Evolutionary conservation across 1,140 invertebrate species (phyloP).

Genomic region (Leptopilina clavipes): DNA sequence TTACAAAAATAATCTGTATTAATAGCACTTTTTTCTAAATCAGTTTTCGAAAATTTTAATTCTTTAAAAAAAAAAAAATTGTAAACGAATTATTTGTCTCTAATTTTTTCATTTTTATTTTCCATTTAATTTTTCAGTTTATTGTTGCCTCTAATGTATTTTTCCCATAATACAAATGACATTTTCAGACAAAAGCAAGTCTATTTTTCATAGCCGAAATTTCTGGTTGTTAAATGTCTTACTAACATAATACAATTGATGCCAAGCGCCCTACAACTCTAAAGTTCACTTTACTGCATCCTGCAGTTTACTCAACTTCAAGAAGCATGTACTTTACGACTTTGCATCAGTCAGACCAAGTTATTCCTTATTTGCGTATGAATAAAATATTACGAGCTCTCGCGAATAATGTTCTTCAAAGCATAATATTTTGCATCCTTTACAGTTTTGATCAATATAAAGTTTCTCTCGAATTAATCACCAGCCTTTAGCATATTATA

Average conservation of each 20-base stretch:
- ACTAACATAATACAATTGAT: slow-evolving; percentile 18
- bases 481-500: neutral
- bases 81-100: too few species aligned
- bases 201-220: neutral
- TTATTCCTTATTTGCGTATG: slow-evolving; percentile 24
- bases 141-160: too few species aligned
- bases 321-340: slow-evolving; percentile 25
- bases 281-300: slow-evolving; percentile 23
- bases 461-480: neutral
- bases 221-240: neutral
- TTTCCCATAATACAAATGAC: too few species aligned
- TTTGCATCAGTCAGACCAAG: slow-evolving; percentile 25
- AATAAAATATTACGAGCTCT: slow-evolving; percentile 24
- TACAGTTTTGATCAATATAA: neutral
- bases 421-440: slow-evolving; percentile 22
- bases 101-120: too few species aligned
- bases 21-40: too few species aligned
- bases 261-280: neutral
- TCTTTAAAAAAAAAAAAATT: too few species aligned
- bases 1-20: too few species aligned
- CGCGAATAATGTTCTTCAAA: slow-evolving; percentile 11
- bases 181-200: neutral
- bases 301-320: slow-evolving; percentile 16
- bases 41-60: too few species aligned
- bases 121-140: too few species aligned